These are phyloP conservation scores for Zaprionus obscuricornis DNA, from an alignment of 2,888 invertebrate genomes.

Conservation along the genomic window DNA sequence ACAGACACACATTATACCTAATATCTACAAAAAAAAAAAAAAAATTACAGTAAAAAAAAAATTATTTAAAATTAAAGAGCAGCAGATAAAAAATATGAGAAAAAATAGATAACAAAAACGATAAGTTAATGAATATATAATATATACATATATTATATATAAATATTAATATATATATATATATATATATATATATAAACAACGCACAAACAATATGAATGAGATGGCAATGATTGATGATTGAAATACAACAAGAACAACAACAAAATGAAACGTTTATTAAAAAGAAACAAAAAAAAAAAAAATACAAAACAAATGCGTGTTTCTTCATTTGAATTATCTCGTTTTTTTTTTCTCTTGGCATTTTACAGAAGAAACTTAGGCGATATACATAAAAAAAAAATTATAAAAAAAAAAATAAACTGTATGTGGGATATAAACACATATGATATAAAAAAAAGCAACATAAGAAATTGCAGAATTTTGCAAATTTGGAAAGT, in stretches of 20 bases:
- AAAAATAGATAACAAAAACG: conserved; percentile 14
- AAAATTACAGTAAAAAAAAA: conserved; percentile 67
- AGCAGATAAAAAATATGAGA: conserved; percentile 23
- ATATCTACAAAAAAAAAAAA: conserved; percentile 56
- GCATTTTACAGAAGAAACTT: conserved; percentile 16
- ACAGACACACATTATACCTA: conserved; percentile 40
- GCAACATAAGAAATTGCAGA: conserved; percentile 4
- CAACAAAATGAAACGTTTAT: conserved; percentile 52
- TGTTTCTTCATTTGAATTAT: conserved; percentile 41
- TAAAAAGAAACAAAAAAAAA: conserved; percentile 45
- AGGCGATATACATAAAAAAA: too few relatives aligned
- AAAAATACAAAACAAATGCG: conserved; percentile 48
- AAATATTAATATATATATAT: too few relatives aligned
- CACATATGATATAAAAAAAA: background rate
- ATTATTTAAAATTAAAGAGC: conserved; percentile 64
- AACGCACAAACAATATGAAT: conserved; percentile 38
- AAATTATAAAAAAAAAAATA: background rate
- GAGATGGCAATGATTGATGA: conserved; percentile 36
- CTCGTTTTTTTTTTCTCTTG: background rate
- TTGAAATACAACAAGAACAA: conserved; percentile 39
- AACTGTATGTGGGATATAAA: background rate
- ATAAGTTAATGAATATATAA: conserved; percentile 33
- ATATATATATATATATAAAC: too few relatives aligned
- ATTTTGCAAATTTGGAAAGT: conserved; percentile 3
- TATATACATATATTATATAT: too few relatives aligned